Conservation (phyloP, 1,140 invertebrate genomes). For the Drosophila pallidifrons region DNA sequence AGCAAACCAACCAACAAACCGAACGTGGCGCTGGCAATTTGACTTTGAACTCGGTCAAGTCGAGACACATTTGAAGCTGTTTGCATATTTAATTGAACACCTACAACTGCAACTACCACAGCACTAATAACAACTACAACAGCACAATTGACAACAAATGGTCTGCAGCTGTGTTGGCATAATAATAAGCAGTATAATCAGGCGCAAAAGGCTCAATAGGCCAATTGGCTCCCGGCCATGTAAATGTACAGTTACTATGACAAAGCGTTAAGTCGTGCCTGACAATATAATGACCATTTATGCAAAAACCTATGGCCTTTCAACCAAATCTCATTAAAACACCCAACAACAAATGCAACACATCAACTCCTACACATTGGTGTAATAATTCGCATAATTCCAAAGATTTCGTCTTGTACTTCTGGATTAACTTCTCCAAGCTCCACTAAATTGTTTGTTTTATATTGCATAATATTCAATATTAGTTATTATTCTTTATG, state of each 20-base stretch:
- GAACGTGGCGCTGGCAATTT: slow-evolving; percentile 69
- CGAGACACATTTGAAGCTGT: slow-evolving; percentile 83
- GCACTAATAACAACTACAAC: slow-evolving; percentile 30
- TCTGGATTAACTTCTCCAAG: neutral
- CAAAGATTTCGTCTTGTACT: neutral
- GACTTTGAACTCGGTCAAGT: slow-evolving; percentile 83
- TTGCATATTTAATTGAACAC: slow-evolving; percentile 84
- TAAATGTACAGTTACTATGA: slow-evolving; percentile 65
- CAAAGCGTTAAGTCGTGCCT: slow-evolving; percentile 72
- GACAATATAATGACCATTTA: slow-evolving; percentile 73
- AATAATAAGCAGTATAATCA: slow-evolving; percentile 81
- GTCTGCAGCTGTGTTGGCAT: slow-evolving; percentile 71
- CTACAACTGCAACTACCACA: slow-evolving; percentile 53
- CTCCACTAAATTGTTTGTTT: too few relatives aligned
- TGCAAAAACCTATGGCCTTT: slow-evolving; percentile 55
- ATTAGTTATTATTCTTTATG: neutral
- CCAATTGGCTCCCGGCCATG: slow-evolving; percentile 69
- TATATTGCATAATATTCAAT: neutral
- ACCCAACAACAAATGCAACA: neutral
- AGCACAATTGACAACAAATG: slow-evolving; percentile 55
- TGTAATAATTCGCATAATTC: neutral
- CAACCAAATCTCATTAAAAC: slow-evolving; percentile 39
- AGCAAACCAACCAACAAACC: slow-evolving; percentile 18
- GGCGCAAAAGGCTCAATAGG: slow-evolving; percentile 78
- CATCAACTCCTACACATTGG: slow-evolving; percentile 3